Conservation (phyloP, 1,140 invertebrate species). For the Hyposmocoma kahamanoa region DNA sequence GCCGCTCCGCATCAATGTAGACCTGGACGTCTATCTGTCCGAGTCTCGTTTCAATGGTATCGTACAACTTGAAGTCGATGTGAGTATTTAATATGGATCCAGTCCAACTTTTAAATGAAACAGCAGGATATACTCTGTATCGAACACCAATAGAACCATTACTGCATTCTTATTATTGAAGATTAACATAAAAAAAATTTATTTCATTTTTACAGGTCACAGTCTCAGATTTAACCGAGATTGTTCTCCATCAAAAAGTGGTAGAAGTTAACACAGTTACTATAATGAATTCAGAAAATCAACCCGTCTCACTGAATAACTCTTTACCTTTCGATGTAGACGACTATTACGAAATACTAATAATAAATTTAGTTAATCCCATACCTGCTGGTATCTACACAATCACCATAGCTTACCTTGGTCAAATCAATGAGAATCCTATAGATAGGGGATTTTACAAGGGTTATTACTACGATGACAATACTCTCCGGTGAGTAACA, state of each 20-base stretch:
- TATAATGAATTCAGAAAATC: constrained; percentile 23
- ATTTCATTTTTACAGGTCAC: constrained; percentile 34
- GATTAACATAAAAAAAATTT: constrained; percentile 3
- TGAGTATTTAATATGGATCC: too few relatives aligned
- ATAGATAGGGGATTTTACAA: constrained; percentile 56
- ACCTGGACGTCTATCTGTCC: constrained; percentile 46
- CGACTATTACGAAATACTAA: constrained; percentile 42
- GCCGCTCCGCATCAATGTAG: constrained; percentile 33
- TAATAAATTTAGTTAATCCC: constrained; percentile 37
- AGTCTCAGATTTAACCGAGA: constrained; percentile 35
- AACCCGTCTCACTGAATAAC: constrained; percentile 27
- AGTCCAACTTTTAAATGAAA: background rate
- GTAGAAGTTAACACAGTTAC: constrained; percentile 35
- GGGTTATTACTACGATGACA: constrained; percentile 47
- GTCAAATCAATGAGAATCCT: constrained; percentile 47
- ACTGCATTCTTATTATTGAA: too few relatives aligned
- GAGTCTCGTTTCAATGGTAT: constrained; percentile 44
- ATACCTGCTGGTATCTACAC: constrained; percentile 37
- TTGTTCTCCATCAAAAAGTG: constrained; percentile 57
- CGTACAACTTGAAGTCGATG: constrained; percentile 36
- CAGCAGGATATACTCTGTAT: too few relatives aligned
- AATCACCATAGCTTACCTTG: constrained; percentile 39
- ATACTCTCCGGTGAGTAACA: constrained; percentile 26
- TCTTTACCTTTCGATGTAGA: constrained; percentile 37
- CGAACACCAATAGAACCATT: too few relatives aligned